These are phyloP conservation scores for Denticeps clupeoides DNA, from an alignment of 2,797 vertebrate species.

Conservation along the genomic window DNA sequence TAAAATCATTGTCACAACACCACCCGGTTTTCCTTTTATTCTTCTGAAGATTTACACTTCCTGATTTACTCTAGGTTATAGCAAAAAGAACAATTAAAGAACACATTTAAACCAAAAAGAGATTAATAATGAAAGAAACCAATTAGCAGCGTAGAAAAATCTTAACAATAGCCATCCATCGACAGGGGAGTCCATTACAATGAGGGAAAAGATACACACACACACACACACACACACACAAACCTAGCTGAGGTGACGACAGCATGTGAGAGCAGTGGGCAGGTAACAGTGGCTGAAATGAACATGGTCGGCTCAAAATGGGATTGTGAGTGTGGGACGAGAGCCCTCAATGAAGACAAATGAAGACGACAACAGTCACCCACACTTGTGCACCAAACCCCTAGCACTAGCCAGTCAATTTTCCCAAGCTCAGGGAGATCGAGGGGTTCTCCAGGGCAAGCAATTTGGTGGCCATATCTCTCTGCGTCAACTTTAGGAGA, in stretches of 20 bases:
- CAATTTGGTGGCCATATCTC: slow-evolving; percentile 34
- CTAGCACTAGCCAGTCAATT: slow-evolving; percentile 16
- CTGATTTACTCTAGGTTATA: too few relatives aligned
- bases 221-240: too few relatives aligned
- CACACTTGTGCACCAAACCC: background rate
- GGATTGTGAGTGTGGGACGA: slow-evolving; percentile 23
- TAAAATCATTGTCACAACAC: too few relatives aligned
- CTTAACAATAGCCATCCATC: too few relatives aligned
- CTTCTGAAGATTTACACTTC: too few relatives aligned
- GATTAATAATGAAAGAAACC: too few relatives aligned
- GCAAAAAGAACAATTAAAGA: too few relatives aligned
- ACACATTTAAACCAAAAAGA: too few relatives aligned
- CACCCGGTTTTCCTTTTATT: too few relatives aligned
- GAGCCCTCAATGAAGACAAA: slow-evolving; percentile 20
- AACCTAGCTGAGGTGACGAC: slow-evolving; percentile 12
- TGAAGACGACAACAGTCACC: slow-evolving; percentile 28
- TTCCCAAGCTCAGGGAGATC: slow-evolving; percentile 22
- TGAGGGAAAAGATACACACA: too few relatives aligned
- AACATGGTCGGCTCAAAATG: slow-evolving; percentile 25
- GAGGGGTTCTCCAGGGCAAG: slow-evolving; percentile 13
- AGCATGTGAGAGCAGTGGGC: slow-evolving; percentile 4
- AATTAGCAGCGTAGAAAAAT: too few relatives aligned
- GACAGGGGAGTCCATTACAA: too few relatives aligned
- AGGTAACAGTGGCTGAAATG: slow-evolving; percentile 4
- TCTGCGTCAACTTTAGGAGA: slow-evolving; percentile 27